Base-by-base conservation (phyloP, 2,113 vertebrate genomes). In the Limanda limanda region DNA sequence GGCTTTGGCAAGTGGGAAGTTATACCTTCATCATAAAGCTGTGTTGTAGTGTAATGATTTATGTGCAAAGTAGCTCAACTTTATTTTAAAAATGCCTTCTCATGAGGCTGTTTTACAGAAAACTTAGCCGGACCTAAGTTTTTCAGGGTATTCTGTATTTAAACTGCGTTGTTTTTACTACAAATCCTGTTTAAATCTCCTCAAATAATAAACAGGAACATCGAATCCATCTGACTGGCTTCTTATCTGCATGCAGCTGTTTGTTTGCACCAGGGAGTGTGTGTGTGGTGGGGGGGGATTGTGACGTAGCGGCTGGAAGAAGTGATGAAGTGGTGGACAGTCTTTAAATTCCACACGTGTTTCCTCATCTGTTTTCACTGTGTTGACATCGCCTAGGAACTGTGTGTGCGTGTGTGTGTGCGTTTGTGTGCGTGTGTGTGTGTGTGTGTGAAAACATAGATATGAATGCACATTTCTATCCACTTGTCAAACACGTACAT, bases 311-410 rank as follows among this genome's bases (percentile, higher is more conserved):
- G 12, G 17, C 55, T 90, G 86, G 87, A 89, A 85, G 78, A 83
- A 83, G 72, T 86, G 78, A 88, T 73, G 69, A 64, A 48, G 56
- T 59, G 35, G 55, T 55, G 73, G 79, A 59, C 60, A 69, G 71
- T 81, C 76, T 79, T 76, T 71, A 86, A 84, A 92, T 88, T 92
- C 83, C 86, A 73, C 77, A 81, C 64, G 3, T 62, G 74, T 81
- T 80, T 84, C 72, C 82, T 88, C 76, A 71, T 89, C 25, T 94
- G 90, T 93, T 92, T 92, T 89, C 58, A 73, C 54, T 70, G 17
- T 94, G 92, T 93, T 92, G 88, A 93, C 27, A 67, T 93, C 81
- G 78, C 92, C 88, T 91, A 85, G 93, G 86, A 87, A 94, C 90
- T 21, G 58, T 37, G 57, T 31, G 18, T 20, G 23, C 25, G 21